A percentile compares a stretch with the other conserved stretches of the same genome.
Evolutionary conservation across 2,888 invertebrate species (phyloP).

Genomic region (Toxonevra muliebris): DNA sequence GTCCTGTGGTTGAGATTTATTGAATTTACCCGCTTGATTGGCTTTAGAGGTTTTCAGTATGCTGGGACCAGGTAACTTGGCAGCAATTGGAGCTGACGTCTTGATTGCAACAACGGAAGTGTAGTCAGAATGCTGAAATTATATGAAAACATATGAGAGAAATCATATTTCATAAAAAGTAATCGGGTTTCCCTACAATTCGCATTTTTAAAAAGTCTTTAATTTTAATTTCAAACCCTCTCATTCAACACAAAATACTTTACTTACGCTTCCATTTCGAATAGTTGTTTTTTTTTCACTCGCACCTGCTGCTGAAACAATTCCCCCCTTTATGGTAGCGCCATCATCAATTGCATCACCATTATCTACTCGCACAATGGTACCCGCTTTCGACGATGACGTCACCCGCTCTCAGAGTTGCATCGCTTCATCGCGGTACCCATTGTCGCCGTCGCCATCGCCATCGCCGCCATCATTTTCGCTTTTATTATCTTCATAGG

Average conservation of each 20-base stretch:
- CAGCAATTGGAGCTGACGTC: constrained; percentile 37
- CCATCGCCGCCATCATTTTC: constrained; percentile 31
- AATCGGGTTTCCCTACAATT: neutral
- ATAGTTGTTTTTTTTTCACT: constrained; percentile 30
- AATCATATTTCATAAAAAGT: neutral
- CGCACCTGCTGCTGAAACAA: constrained; percentile 26
- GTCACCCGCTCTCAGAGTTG: constrained; percentile 69
- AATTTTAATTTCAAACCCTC: neutral
- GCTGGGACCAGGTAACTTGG: constrained; percentile 60
- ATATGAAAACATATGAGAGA: neutral
- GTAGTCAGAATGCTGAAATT: constrained; percentile 61
- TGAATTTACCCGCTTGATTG: constrained; percentile 37
- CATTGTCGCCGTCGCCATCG: constrained; percentile 35
- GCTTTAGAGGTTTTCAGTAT: constrained; percentile 63
- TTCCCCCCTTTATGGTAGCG: constrained; percentile 21
- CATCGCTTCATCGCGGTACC: constrained; percentile 54
- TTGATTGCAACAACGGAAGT: constrained; percentile 54
- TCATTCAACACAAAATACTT: neutral
- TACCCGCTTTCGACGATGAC: constrained; percentile 51
- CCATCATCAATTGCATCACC: constrained; percentile 33
- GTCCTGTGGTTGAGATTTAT: constrained; percentile 39
- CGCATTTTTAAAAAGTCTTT: neutral
- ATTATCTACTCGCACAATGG: constrained; percentile 36
- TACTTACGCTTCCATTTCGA: constrained; percentile 37
- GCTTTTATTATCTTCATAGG: constrained; percentile 46